Evolutionary conservation across 1,140 invertebrate species (phyloP), one percentile per base, ranked within the genome.

Genomic region (Calosoma granatense): DNA sequence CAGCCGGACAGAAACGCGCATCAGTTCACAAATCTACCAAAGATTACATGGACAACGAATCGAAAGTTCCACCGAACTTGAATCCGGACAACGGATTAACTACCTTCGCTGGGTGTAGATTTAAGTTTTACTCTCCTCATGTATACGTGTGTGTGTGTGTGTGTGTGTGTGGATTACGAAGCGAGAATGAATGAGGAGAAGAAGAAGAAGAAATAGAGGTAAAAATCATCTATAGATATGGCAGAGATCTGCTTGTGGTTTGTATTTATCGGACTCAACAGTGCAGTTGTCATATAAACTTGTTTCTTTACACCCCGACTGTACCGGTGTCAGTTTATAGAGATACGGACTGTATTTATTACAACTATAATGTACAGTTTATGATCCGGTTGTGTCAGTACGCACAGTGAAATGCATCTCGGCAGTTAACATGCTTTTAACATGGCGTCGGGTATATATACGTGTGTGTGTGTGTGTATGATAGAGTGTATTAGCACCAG

Each of bases 281-380:
- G 41, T 47, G 41, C 41, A 47, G 6, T 47, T 47, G 41, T 47
- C 41, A 47, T 47, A 47, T 47, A 47, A 47, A 47, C 41, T 47
- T 47, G 41, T 47, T 47, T 47, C 41, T 47, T 47, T 47, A 47
- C 41, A 47, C 41, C 9, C 41, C 9, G 41, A 11, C 41, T 17
- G 41, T 17, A 12, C 6, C 41, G 41, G 41, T 47, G 41, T 47
- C 41, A 47, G 41, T 47, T 47, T 47, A 47, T 47, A 47, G 41
- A 47, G 41, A 47, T 47, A 47, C 41, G 41, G 15, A 47, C 9
- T 47, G 6, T 11, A 47, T 47, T 47, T 47, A 47, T 47, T 47
- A 17, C 41, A 47, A 11, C 41, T 47, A 47, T 47, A 47, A 47
- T 17, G 41, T 17, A 17, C 41, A 47, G 41, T 47, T 47, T 47